A percentile compares a stretch with the other conserved stretches of the same genome.
phyloP scores from a whole-genome alignment of 2,113 vertebrate genomes.

The Xyliphius kryptos region DNA sequence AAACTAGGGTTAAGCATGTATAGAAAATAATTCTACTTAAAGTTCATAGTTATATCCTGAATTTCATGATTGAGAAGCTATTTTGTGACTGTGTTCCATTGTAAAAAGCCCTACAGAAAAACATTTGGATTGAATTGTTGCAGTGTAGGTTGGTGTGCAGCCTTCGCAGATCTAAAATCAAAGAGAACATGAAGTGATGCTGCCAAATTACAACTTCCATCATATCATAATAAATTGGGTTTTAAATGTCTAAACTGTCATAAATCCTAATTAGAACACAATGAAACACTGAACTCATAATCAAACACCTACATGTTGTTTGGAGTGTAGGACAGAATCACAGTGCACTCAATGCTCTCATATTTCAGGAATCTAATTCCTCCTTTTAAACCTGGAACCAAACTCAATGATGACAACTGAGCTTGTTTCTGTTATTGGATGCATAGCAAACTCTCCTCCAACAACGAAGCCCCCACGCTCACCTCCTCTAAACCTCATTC shows the following conservation, averaged over 20 bases:
- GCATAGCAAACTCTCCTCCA: slow-evolving; percentile 24
- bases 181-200: background rate
- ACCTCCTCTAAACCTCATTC: slow-evolving; percentile 4
- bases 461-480: slow-evolving; percentile 31
- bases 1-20: no score
- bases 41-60: no score
- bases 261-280: slow-evolving; percentile 7
- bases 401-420: slow-evolving; percentile 38
- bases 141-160: background rate
- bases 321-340: slow-evolving; percentile 3
- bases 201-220: background rate
- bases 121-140: no score
- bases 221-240: background rate
- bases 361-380: slow-evolving; percentile 33
- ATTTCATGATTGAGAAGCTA: no score
- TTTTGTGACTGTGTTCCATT: no score
- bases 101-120: no score
- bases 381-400: slow-evolving; percentile 32
- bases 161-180: background rate
- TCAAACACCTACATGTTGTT: slow-evolving; percentile 24
- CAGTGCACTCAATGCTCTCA: background rate
- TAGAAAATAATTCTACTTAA: no score
- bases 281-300: background rate
- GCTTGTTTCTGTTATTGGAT: slow-evolving; percentile 32
- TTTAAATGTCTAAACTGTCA: slow-evolving; percentile 1